A percentile compares a stretch with the other conserved stretches of the same genome.
These are phyloP conservation scores for Sitodiplosis mosellana DNA, from an alignment of 1,140 invertebrate species.

Conservation along the genomic window DNA sequence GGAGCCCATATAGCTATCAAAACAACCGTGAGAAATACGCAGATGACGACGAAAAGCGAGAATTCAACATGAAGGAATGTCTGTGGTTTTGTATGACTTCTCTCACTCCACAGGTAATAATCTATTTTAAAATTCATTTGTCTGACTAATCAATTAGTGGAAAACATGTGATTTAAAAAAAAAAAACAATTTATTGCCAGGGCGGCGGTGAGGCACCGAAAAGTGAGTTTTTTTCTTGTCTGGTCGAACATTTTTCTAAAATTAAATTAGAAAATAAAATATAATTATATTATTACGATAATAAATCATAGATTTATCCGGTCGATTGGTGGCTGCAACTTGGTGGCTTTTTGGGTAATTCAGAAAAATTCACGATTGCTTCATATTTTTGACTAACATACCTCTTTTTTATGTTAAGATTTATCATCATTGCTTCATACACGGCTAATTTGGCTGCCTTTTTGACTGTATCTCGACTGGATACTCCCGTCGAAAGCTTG, in stretches of 20 bases:
- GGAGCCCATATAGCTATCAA: conserved; percentile 91
- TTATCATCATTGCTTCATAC: conserved; percentile 96
- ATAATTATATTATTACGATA: too few species aligned
- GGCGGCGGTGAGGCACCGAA: conserved; percentile 78
- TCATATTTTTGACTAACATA: conserved; percentile 1
- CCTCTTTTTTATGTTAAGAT: conserved; percentile 25
- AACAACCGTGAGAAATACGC: conserved; percentile 87
- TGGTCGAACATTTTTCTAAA: too few species aligned
- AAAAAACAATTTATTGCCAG: too few species aligned
- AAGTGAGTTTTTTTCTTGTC: conserved; percentile 18
- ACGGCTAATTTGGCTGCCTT: conserved; percentile 93
- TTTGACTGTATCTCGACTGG: conserved; percentile 78
- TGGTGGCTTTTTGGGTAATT: conserved; percentile 87
- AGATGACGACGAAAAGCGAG: conserved; percentile 83
- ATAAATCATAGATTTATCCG: conserved; percentile 58
- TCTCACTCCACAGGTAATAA: conserved; percentile 58
- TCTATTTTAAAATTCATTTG: conserved; percentile 35
- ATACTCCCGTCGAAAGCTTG: conserved; percentile 78
- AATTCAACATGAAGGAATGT: conserved; percentile 91
- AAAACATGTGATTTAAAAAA: too few species aligned
- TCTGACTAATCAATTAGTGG: not conserved
- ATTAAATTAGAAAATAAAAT: too few species aligned
- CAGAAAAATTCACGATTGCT: conserved; percentile 4
- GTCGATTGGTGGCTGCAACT: conserved; percentile 79
- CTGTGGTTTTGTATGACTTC: conserved; percentile 99